phyloP scores from a whole-genome alignment of 2,797 vertebrate species.

The Dipus sagitta region DNA sequence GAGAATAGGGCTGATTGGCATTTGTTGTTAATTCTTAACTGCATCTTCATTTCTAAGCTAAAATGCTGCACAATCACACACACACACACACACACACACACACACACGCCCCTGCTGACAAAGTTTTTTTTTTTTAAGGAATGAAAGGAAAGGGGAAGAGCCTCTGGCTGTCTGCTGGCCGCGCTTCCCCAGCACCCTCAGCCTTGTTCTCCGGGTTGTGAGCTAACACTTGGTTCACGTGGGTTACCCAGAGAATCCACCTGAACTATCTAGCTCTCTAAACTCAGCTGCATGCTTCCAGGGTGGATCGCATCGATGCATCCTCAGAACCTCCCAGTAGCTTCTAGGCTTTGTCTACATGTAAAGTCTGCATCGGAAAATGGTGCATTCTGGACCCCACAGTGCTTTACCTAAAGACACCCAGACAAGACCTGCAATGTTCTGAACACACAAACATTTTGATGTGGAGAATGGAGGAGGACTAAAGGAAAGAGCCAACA shows the following conservation, averaged over 20 bases:
- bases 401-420: no score
- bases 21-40: constrained; percentile 20
- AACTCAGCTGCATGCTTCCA: not conserved
- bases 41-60: constrained; percentile 41
- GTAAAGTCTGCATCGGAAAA: not conserved
- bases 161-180: not conserved
- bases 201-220: not conserved
- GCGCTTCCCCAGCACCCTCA: no score
- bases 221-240: not conserved
- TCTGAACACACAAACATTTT: no score
- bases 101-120: not conserved
- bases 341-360: not conserved
- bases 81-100: no score
- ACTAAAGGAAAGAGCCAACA: no score
- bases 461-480: no score
- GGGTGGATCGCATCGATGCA: not conserved
- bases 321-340: not conserved
- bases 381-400: no score
- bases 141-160: not conserved
- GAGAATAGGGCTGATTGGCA: not conserved
- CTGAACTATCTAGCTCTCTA: not conserved
- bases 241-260: not conserved
- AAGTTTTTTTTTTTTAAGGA: not conserved
- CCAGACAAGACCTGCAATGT: no score
- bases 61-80: not conserved